Evolutionary conservation across 2,113 vertebrate genomes (phyloP), one percentile per base, ranked within the genome.

Genomic region (Sceloporus undulatus): DNA sequence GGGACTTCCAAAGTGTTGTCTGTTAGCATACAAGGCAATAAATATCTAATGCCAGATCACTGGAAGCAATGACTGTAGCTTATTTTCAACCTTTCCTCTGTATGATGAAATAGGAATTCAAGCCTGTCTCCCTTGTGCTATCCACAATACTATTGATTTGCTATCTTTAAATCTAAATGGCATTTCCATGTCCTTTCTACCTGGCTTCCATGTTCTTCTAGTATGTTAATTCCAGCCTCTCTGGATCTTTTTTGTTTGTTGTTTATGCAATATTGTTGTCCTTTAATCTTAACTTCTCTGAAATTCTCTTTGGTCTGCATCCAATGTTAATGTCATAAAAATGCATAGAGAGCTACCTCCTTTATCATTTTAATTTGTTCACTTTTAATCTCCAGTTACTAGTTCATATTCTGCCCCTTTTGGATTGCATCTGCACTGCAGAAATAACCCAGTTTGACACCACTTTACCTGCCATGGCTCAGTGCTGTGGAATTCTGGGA

Each of bases 151-250:
- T 84, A 84, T 59, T 73, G 82, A 84, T 59, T n/a, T 74, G 82
- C 70, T 84, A 38, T 74, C 70, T 84, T 84, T 59, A 84, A 84
- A 84, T 74, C 68, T 84, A 73, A 84, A 73, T 84, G 82, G 68
- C 68, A 73, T 73, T n/a, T 74, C 70, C 48, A 56, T 84, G 70
- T 70, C 70, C 70, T 74, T 84, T 84, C 82, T 59, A 25, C 59
- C 52, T 74, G 68, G 82, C 68, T 73, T 84, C 73, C 68, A 38
- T 29, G 56, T 54, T 74, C 21, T 68, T 84, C 82, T 38, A n/a
- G 73, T 34, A 84, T 84, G 48, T 74, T 74, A 84, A 84, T 48
- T 74, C 68, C 29, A 70, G 48, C 18, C n/a, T 9, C 82, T 4
- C 27, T 9, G 25, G 38, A 68, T 9, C 27, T 11, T 34, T 84